phyloP scores from a whole-genome alignment of 2,113 vertebrate species.

The Tragulus kanchil region DNA sequence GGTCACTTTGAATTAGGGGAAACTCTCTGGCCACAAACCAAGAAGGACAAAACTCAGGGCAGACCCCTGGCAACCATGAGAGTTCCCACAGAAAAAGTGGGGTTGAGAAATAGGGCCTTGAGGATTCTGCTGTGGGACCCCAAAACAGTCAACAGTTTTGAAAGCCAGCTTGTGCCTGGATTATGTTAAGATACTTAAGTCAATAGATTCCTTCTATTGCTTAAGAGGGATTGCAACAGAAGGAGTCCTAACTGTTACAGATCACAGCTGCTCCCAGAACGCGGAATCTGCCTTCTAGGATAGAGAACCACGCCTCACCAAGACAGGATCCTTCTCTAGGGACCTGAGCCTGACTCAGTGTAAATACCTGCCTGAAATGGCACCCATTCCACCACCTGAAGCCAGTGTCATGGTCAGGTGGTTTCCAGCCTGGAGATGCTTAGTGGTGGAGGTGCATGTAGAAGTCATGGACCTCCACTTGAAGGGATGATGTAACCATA shows the following conservation, averaged over 20 bases:
- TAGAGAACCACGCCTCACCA: neutral
- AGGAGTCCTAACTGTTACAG: neutral
- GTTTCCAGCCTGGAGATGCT: neutral
- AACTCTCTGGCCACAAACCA: neutral
- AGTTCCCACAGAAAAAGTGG: neutral
- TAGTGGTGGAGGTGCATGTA: neutral
- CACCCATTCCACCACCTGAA: no score
- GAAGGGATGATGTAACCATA: neutral
- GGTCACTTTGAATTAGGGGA: neutral
- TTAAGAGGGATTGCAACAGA: neutral
- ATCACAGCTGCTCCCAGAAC: neutral
- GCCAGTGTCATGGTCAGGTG: neutral
- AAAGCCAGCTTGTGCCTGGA: neutral
- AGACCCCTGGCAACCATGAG: neutral
- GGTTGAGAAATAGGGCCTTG: neutral
- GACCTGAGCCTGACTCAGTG: neutral
- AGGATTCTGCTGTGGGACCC: neutral
- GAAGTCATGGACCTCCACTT: neutral
- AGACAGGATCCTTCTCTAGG: neutral
- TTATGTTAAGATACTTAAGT: neutral
- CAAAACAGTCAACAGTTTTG: neutral
- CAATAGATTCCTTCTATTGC: neutral
- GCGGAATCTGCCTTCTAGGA: neutral
- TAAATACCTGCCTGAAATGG: neutral
- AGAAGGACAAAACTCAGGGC: neutral